Evolutionary conservation across 2,797 vertebrate species (phyloP), one percentile per base, ranked within the genome.

Genomic region (Avahi laniger): DNA sequence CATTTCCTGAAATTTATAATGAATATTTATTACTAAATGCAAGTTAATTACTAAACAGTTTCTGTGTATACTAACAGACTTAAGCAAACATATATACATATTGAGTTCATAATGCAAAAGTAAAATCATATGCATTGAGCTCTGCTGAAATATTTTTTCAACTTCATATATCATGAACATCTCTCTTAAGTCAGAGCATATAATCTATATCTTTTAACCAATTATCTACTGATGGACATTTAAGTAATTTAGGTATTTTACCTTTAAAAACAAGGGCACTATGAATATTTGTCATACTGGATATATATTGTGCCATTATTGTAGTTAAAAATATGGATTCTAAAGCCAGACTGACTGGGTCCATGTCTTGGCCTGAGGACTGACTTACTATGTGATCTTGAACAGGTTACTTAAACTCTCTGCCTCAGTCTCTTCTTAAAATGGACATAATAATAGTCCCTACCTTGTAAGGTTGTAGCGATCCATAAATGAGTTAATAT

Each of bases 231-330:
- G 33, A 61, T 43, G 30, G 79, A 79, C 30, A 73, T 85, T 91
- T 82, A 86, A 81, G 70, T 81, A 76, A 87, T 61, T 59, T 79
- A 90, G 41, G 61, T 85, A 72, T 75, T 88, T 94, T 86, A 72
- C 17, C 43, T 65, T 88, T 91, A 50, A 38, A 84, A 59, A 61
- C 54, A 91, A 70, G 28, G 14, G 20, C 48, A 28, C 33, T 48
- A 15, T 63, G 65, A 82, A 18, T 88, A 75, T 73, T 76, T 79
- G 4, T 28, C 30, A 30, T 61, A 14, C 30, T 61, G 28, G 65
- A 50, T 48, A 54, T 78, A 52, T 26, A 9, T 81, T 91, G 7
- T 86, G 14, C 43, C 41, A 72, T 80, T 63, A 73, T 52, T 87
- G 17, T 84, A 57, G 17, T 85, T 86, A 70, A 43, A 85, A 91